phyloP scores from a whole-genome alignment of 92 coral and sea anemone genomes.

The Paragorgia papillata region DNA sequence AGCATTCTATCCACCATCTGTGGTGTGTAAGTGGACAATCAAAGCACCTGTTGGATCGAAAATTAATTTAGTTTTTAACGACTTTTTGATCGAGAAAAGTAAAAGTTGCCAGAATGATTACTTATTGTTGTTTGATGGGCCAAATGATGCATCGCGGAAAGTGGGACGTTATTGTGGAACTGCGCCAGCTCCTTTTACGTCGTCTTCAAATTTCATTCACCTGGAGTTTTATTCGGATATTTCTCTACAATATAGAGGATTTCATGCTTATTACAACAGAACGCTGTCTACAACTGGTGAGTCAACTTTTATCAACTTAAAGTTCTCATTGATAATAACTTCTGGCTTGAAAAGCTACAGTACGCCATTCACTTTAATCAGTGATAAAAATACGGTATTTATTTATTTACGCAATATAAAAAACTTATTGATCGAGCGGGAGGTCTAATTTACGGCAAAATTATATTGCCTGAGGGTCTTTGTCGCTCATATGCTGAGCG shows the following conservation, averaged over 20 bases:
- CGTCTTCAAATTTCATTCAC: constrained; percentile 62
- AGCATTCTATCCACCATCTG: constrained; percentile 50
- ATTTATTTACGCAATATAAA: no score
- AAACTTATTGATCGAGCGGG: no score
- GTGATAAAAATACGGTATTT: no score
- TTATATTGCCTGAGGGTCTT: no score
- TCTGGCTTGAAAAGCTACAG: no score
- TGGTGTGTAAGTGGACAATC: constrained; percentile 78
- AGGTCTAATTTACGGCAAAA: no score
- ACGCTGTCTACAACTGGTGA: constrained; percentile 44
- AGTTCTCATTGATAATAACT: no score
- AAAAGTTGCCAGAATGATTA: constrained; percentile 58
- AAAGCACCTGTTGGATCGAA: constrained; percentile 64
- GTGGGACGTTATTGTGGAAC: constrained; percentile 81
- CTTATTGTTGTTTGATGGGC: constrained; percentile 76
- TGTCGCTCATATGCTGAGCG: no score
- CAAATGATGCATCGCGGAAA: constrained; percentile 26
- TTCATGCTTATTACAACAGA: constrained; percentile 60
- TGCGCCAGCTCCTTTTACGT: constrained; percentile 57
- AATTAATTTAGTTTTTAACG: constrained; percentile 55
- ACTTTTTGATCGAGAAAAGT: constrained; percentile 67
- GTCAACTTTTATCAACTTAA: neutral
- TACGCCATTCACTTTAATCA: no score
- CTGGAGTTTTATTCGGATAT: constrained; percentile 67
- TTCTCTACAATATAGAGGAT: constrained; percentile 61